Evolutionary conservation across 2,888 invertebrate species (phyloP), one percentile per base, ranked within the genome.

Genomic region (Subacronicta megacephala): DNA sequence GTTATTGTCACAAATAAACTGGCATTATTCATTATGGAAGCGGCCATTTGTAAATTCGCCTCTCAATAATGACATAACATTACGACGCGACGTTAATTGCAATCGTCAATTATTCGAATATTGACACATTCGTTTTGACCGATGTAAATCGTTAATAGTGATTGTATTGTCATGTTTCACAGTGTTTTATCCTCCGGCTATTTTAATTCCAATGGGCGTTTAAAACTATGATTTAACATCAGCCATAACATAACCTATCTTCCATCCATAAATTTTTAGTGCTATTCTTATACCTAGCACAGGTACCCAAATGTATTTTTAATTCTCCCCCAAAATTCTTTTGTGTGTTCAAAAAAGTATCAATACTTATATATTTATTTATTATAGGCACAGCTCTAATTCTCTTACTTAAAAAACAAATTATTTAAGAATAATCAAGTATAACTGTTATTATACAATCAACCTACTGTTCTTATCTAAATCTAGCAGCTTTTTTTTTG

Each of bases 61-160:
- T 44, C 17, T 70, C 59, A 55, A 33, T 69, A 71, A 57, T 71
- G 62, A 62, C 61, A 54, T 54, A 58, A 62, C 43, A 60, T 59
- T 43, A 57, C 65, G 23, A 26, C 41, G 23, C 65, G 60, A 71
- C 65, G 66, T 57, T 77, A 77, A 77, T 80, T 73, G 63, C 68
- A 56, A 63, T 56, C 57, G 60, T 72, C 67, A 80, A 69, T 64
- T 68, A 71, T 79, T 78, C 72, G 71, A 72, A 68, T 78, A 75
- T 73, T 71, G 65, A 43, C 33, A 36, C 43, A 40, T 44, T 47
- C 45, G 23, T 58, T 69, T 54, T 62, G 58, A 62, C 53, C 50
- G 36, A 18, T 53, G 41, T 62, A 44, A 74, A 74, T 71, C 35
- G 54, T 58, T 74, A 70, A 74, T n/a, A n/a, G n/a, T n/a, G n/a